Conservation (phyloP, 2,888 invertebrate species). For the Cantharis rustica region DNA sequence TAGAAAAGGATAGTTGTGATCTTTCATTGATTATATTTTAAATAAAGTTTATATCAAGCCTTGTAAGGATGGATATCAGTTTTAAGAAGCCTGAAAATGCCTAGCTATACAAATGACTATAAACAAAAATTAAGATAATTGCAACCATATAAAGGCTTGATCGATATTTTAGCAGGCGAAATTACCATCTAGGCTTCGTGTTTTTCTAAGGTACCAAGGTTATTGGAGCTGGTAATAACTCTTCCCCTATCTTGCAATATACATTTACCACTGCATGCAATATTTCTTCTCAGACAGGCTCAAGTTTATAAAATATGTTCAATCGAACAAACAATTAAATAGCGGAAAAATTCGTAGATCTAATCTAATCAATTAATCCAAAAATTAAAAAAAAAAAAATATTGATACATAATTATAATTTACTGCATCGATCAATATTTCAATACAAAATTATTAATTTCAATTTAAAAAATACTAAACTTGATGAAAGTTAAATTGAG, state of each 20-base stretch:
- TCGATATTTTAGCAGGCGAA: background rate
- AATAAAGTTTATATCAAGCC: no score
- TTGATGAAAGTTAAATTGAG: background rate
- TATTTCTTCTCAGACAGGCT: background rate
- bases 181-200: background rate
- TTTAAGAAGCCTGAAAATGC: background rate
- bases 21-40: no score
- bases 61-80: background rate
- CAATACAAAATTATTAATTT: background rate
- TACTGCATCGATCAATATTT: background rate
- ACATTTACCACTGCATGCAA: background rate
- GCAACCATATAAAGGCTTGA: background rate
- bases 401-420: no score
- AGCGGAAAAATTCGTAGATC: no score
- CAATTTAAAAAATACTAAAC: background rate
- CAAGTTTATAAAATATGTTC: background rate
- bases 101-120: background rate
- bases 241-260: background rate
- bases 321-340: no score
- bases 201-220: background rate
- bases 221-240: background rate
- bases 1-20: no score
- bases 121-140: background rate
- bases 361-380: no score
- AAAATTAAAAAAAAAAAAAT: no score